A percentile compares a stretch with the other conserved stretches of the same genome.
These are phyloP conservation scores for Fopius arisanus DNA, from an alignment of 1,140 invertebrate species.

Conservation along the genomic window DNA sequence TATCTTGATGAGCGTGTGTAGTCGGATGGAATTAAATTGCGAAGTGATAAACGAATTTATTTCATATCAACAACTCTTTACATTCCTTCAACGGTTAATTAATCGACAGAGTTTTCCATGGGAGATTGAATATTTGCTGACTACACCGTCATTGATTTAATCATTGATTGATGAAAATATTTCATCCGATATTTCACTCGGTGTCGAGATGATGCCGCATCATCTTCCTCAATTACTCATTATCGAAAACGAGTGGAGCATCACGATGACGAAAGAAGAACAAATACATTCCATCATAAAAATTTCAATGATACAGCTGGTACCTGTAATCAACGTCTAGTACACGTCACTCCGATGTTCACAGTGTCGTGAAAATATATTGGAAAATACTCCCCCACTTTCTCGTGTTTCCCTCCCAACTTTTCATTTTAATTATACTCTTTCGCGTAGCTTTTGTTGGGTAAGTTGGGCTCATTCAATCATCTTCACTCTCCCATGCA, in stretches of 20 bases:
- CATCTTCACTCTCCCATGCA: background rate
- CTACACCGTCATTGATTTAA: no score
- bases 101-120: background rate
- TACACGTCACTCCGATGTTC: background rate
- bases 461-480: background rate
- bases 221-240: no score
- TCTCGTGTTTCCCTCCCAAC: background rate
- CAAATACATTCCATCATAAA: background rate
- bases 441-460: background rate
- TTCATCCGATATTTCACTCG: no score
- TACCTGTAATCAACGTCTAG: background rate
- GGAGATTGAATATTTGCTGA: background rate
- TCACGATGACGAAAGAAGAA: background rate
- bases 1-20: background rate
- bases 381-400: background rate
- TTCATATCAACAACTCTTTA: background rate
- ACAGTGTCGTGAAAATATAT: background rate
- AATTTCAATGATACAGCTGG: background rate
- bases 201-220: no score
- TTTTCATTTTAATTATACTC: background rate
- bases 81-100: background rate
- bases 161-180: no score
- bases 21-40: background rate
- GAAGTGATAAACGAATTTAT: background rate
- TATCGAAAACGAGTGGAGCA: no score